Evolutionary conservation across 2,113 vertebrate species (phyloP).

Genomic region (Strix aluco): DNA sequence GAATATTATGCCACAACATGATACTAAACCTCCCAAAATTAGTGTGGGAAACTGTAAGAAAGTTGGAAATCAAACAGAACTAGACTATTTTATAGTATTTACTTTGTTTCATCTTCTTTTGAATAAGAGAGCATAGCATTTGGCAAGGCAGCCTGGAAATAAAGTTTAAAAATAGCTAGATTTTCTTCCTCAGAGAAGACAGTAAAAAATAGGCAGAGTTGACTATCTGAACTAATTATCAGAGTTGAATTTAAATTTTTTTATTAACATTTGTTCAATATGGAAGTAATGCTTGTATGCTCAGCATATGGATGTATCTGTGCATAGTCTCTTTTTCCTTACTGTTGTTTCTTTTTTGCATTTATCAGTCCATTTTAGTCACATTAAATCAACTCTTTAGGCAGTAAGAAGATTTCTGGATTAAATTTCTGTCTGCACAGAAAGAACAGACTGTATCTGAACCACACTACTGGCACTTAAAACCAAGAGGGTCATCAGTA

Average conservation of each 20-base stretch:
- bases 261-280: not conserved
- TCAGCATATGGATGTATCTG: not conserved
- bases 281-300: not conserved
- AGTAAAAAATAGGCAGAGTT: not conserved
- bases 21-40: not conserved
- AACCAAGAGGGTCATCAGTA: not conserved
- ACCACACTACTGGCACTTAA: not conserved
- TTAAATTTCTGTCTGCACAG: not conserved
- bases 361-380: not conserved
- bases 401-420: not conserved
- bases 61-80: not conserved
- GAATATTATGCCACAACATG: not conserved
- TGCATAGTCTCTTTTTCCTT: not conserved
- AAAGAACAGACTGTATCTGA: not conserved
- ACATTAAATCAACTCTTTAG: not conserved
- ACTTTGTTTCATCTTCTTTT: not conserved
- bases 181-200: not conserved
- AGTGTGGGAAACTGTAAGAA: not conserved
- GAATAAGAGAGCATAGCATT: not conserved
- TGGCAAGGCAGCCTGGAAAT: not conserved
- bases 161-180: not conserved
- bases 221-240: not conserved
- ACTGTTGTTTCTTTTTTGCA: not conserved
- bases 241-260: not conserved
- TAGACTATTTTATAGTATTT: not conserved